These are phyloP conservation scores for Taurulus bubalis DNA, from an alignment of 2,113 vertebrate species.

Conservation along the genomic window DNA sequence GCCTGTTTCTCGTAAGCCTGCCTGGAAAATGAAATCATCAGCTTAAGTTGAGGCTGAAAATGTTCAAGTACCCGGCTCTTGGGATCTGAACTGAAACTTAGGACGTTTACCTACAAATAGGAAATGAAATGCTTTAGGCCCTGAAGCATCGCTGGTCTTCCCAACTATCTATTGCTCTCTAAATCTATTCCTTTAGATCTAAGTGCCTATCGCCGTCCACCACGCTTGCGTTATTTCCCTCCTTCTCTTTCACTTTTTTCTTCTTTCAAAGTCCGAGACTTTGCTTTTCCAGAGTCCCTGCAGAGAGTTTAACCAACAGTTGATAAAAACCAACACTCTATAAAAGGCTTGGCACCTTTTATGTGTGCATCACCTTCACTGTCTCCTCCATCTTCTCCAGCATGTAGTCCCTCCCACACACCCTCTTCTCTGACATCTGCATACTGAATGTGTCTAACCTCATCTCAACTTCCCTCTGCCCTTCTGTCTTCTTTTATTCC, in stretches of 20 bases:
- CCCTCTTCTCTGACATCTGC: conserved; percentile 19
- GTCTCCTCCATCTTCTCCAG: conserved; percentile 25
- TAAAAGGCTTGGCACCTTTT: conserved; percentile 63
- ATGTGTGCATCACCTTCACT: conserved; percentile 47
- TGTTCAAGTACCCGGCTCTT: conserved; percentile 5
- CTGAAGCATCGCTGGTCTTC: conserved; percentile 11
- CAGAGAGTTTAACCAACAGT: conserved; percentile 64
- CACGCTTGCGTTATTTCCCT: conserved; percentile 30
- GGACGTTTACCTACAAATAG: conserved; percentile 42
- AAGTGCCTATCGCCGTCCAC: conserved; percentile 28
- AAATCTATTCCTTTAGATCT: conserved; percentile 46
- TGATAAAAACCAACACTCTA: conserved; percentile 54
- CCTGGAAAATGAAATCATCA: conserved; percentile 41
- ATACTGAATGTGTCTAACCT: conserved; percentile 8
- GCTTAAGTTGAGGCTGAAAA: conserved; percentile 22
- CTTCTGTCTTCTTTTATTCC: background rate
- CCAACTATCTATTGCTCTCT: conserved; percentile 17
- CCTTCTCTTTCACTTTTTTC: conserved; percentile 14
- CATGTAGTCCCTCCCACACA: conserved; percentile 5
- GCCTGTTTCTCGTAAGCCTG: background rate
- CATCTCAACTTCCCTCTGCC: background rate
- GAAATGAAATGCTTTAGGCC: conserved; percentile 26
- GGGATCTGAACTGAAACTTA: conserved; percentile 27
- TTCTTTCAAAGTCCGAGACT: conserved; percentile 32
- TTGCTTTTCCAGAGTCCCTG: conserved; percentile 41